A percentile compares a stretch with the other conserved stretches of the same genome.
These are phyloP conservation scores for Apteryx mantelli DNA, from an alignment of 2,113 vertebrate genomes.

Conservation along the genomic window DNA sequence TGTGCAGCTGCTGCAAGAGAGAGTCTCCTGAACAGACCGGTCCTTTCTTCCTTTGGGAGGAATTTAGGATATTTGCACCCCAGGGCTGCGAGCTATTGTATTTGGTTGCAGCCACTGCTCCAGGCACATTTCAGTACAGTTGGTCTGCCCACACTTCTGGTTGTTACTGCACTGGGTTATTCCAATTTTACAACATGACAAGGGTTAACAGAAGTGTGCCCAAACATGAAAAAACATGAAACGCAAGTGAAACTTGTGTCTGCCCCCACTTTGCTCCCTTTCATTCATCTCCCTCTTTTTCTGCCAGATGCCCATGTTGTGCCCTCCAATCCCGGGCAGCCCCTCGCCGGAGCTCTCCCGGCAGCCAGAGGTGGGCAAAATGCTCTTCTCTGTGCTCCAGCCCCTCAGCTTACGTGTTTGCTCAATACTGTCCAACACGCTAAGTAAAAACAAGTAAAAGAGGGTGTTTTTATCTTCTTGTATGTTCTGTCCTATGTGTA, in stretches of 20 bases:
- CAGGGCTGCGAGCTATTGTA: background rate
- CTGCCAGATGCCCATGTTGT: background rate
- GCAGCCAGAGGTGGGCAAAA: background rate
- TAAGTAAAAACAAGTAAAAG: background rate
- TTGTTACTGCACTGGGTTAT: background rate
- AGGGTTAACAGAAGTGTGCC: background rate
- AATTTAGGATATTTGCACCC: background rate
- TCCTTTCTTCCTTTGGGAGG: background rate
- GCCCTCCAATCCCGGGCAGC: background rate
- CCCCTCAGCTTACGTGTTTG: background rate
- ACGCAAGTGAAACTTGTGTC: background rate
- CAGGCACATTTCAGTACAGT: rapidly evolving
- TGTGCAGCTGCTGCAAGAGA: background rate
- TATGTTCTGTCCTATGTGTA: background rate
- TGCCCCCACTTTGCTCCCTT: background rate
- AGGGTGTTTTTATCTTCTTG: background rate
- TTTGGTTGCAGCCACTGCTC: background rate
- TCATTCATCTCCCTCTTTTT: background rate
- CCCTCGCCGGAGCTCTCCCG: background rate
- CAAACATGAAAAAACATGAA: background rate
- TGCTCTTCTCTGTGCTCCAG: background rate
- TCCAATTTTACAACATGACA: background rate
- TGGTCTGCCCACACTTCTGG: background rate
- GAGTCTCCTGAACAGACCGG: background rate
- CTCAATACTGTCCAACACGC: background rate